Evolutionary conservation across 2,113 vertebrate species (phyloP).

Genomic region (Formicarius rufipectus): DNA sequence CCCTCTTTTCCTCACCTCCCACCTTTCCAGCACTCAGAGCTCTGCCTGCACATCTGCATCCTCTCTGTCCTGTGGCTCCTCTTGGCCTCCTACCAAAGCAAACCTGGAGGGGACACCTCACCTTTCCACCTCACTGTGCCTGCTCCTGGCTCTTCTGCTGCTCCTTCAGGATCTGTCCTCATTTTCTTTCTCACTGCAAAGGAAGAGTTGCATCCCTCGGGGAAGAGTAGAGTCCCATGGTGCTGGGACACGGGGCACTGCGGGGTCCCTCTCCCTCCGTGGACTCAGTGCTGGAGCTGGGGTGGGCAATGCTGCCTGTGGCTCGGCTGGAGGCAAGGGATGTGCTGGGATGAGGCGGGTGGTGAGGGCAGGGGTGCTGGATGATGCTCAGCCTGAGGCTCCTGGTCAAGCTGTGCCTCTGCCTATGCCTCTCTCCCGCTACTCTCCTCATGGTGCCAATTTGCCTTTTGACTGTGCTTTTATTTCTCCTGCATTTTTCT

Average conservation of each 20-base stretch:
- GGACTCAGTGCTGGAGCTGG: background rate
- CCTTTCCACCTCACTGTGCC: constrained; percentile 29
- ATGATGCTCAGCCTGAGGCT: background rate
- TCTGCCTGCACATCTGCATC: background rate
- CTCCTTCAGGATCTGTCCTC: background rate
- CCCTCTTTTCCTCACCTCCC: background rate
- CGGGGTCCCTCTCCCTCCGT: background rate
- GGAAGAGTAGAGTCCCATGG: background rate
- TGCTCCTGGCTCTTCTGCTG: constrained; percentile 17
- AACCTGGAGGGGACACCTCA: background rate
- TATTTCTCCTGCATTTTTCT: background rate
- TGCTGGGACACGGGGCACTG: background rate
- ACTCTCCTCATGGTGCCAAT: background rate
- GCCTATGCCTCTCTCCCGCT: fast-evolving
- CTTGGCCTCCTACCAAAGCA: constrained; percentile 22
- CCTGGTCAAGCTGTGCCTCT: background rate
- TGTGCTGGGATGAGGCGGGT: background rate
- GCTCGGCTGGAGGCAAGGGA: background rate
- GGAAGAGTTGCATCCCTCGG: background rate
- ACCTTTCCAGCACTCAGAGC: constrained; percentile 16
- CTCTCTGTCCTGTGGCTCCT: background rate
- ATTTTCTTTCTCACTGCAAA: background rate
- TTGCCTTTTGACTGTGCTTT: constrained; percentile 32
- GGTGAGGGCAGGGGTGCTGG: background rate
- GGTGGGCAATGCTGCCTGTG: fast-evolving